These are phyloP conservation scores for Cyanoramphus novaezelandiae DNA, from an alignment of 2,113 vertebrate genomes.

Conservation along the genomic window DNA sequence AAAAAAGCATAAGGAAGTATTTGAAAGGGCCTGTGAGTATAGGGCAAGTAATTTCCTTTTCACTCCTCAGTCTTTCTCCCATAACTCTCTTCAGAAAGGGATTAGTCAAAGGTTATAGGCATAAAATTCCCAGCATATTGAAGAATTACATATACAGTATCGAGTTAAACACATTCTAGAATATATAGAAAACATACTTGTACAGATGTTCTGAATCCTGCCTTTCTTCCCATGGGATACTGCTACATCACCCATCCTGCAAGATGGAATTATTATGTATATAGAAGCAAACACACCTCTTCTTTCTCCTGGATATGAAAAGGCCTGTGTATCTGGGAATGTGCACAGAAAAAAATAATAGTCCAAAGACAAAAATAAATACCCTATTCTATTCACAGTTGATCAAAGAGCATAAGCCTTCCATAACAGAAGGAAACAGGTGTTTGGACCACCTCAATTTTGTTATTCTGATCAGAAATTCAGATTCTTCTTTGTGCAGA, in stretches of 20 bases:
- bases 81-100: background rate
- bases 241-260: background rate
- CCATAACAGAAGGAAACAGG: background rate
- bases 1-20: background rate
- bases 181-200: background rate
- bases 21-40: background rate
- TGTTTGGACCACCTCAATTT: background rate
- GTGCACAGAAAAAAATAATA: background rate
- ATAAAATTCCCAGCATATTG: background rate
- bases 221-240: background rate
- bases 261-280: background rate
- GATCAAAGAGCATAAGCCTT: background rate
- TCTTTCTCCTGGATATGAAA: background rate
- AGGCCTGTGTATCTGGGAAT: background rate
- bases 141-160: background rate
- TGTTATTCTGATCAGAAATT: background rate
- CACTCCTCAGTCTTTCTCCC: background rate
- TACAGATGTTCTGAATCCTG: background rate
- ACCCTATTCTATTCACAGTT: background rate
- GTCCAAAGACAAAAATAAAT: background rate
- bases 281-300: background rate
- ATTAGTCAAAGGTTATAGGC: background rate
- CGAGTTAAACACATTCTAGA: background rate
- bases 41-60: background rate
- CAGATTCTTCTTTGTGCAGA: background rate